phyloP scores from a whole-genome alignment of 2,113 vertebrate genomes.

The Struthio camelus region DNA sequence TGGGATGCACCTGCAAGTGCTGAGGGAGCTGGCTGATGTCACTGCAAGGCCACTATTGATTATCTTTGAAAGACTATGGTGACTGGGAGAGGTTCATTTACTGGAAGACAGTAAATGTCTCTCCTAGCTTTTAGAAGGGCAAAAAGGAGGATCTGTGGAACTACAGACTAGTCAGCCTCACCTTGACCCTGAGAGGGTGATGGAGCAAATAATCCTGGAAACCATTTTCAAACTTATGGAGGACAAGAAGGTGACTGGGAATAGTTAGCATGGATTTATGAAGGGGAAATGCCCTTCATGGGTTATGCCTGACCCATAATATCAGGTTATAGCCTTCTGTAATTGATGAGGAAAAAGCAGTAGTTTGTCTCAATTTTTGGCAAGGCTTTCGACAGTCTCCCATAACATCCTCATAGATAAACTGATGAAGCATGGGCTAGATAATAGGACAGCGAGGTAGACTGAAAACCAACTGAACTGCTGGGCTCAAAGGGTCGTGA shows the following conservation, averaged over 20 bases:
- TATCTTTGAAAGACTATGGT: neutral
- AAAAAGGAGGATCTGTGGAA: neutral
- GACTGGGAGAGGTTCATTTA: neutral
- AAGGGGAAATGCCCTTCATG: neutral
- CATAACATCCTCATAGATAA: neutral
- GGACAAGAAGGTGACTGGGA: neutral
- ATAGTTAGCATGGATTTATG: neutral
- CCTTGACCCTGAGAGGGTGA: neutral
- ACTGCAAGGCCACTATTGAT: neutral
- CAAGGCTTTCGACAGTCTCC: neutral
- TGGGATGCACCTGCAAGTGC: neutral
- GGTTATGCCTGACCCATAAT: too few relatives aligned
- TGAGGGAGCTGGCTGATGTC: neutral
- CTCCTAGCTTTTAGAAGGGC: neutral
- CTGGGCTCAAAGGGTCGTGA: neutral
- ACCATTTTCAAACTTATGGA: neutral
- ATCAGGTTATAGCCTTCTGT: too few relatives aligned
- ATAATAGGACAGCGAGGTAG: too few relatives aligned
- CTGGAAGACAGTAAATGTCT: neutral
- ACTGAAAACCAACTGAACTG: neutral
- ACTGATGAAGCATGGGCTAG: neutral
- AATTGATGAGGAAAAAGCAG: neutral
- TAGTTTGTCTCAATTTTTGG: neutral
- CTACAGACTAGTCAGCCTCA: neutral
- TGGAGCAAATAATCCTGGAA: neutral